phyloP scores from a whole-genome alignment of 2,888 invertebrate genomes.

The Drosophila nigricruria region DNA sequence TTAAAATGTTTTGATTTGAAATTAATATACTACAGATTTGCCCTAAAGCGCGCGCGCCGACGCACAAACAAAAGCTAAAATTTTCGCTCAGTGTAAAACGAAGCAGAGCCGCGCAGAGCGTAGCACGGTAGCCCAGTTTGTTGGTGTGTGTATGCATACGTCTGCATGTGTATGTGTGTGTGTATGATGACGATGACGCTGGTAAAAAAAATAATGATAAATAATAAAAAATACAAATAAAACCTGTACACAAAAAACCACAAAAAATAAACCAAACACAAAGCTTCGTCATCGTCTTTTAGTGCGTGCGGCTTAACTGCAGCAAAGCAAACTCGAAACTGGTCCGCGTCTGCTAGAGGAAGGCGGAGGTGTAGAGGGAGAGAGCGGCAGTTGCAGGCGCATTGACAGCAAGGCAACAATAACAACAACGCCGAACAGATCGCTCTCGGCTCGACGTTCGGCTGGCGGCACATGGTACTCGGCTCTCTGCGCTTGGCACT shows the following conservation, averaged over 20 bases:
- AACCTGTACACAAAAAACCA: slow-evolving; percentile 74
- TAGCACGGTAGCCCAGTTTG: slow-evolving; percentile 83
- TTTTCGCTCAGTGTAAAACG: slow-evolving; percentile 66
- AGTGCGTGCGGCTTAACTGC: slow-evolving; percentile 80
- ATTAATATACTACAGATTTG: slow-evolving; percentile 35
- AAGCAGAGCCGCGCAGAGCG: slow-evolving; percentile 61
- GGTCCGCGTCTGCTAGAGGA: slow-evolving; percentile 35
- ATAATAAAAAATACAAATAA: slow-evolving; percentile 75
- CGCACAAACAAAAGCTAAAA: slow-evolving; percentile 27
- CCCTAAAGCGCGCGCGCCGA: slow-evolving; percentile 32
- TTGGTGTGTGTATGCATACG: slow-evolving; percentile 32
- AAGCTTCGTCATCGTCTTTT: slow-evolving; percentile 67
- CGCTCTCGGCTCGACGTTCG: slow-evolving; percentile 17
- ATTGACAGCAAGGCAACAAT: slow-evolving; percentile 39
- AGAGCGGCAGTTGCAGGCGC: slow-evolving; percentile 38
- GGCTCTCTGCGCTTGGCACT: neutral
- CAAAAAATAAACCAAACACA: slow-evolving; percentile 71
- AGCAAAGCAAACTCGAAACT: slow-evolving; percentile 68
- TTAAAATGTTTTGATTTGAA: slow-evolving; percentile 42
- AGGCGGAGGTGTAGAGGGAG: slow-evolving; percentile 9
- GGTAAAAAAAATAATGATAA: slow-evolving; percentile 76
- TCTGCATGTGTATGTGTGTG: slow-evolving; percentile 24
- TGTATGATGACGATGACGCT: slow-evolving; percentile 73
- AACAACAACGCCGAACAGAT: slow-evolving; percentile 47
- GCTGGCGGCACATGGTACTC: slow-evolving; percentile 3